A percentile compares a stretch with the other conserved stretches of the same genome.
phyloP scores from a whole-genome alignment of 2,113 vertebrate genomes.

The Clupea harengus region DNA sequence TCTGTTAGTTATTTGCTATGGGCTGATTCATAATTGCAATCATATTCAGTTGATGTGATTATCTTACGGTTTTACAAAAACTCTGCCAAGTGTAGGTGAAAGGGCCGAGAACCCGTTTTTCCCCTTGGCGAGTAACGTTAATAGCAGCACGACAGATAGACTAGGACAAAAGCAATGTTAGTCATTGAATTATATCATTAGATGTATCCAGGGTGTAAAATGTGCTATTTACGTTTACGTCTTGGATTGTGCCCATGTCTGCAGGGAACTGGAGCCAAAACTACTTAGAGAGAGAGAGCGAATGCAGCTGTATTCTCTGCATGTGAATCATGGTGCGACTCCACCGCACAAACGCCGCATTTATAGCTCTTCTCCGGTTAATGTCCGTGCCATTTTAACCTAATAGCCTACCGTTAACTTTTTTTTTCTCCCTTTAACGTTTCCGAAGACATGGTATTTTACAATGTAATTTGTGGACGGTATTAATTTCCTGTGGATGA shows the following conservation, averaged over 20 bases:
- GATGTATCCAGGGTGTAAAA: not conserved
- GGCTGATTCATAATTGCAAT: not conserved
- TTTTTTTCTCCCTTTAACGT: not conserved
- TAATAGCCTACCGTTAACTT: not conserved
- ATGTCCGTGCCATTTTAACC: slow-evolving; percentile 6
- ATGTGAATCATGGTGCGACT: slow-evolving; percentile 17
- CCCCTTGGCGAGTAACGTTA: not conserved
- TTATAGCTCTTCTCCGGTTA: slow-evolving; percentile 51
- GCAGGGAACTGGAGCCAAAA: not conserved
- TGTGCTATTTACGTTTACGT: not conserved
- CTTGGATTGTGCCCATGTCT: not conserved
- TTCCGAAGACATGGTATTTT: slow-evolving; percentile 3
- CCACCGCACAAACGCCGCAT: slow-evolving; percentile 7
- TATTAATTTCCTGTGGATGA: not conserved
- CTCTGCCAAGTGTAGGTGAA: not conserved
- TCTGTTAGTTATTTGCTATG: not conserved
- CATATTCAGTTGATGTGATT: not conserved
- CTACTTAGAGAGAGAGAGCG: not conserved
- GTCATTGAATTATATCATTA: not conserved
- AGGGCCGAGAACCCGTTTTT: not conserved
- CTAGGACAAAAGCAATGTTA: not conserved
- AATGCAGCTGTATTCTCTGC: slow-evolving; percentile 2
- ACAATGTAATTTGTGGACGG: not conserved
- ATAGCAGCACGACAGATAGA: not conserved
- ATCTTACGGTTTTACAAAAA: not conserved